Evolutionary conservation across 2,113 vertebrate species (phyloP).

Genomic region (Sinosuthora webbiana): DNA sequence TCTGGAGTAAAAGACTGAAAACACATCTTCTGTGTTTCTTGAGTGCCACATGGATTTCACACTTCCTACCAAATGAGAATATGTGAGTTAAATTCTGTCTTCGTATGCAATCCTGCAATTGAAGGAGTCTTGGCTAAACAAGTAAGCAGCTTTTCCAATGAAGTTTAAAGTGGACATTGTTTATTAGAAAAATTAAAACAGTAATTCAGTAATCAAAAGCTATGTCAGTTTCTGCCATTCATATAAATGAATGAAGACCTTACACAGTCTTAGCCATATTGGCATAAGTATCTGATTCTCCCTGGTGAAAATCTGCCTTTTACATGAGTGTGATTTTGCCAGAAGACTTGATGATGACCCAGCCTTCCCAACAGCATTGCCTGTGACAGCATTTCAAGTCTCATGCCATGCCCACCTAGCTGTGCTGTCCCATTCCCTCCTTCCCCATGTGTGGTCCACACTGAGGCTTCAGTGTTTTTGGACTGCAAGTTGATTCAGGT

Average conservation of each 20-base stretch:
- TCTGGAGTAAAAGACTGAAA: not conserved
- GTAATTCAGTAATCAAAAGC: not conserved
- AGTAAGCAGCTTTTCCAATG: not conserved
- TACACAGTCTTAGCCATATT: not conserved
- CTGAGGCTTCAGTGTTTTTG: not conserved
- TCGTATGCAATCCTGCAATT: not conserved
- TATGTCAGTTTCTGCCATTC: not conserved
- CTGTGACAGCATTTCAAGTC: not conserved
- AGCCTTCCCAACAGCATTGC: not conserved
- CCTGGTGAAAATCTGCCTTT: not conserved
- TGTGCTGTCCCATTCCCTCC: not conserved
- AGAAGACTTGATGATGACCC: not conserved
- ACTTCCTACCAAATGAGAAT: not conserved
- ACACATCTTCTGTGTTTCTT: accelerated
- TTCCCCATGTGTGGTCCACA: not conserved
- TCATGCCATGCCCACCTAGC: not conserved
- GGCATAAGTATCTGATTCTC: not conserved
- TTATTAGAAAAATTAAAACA: not conserved
- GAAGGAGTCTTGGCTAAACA: not conserved
- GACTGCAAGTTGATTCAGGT: not conserved
- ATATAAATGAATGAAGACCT: not conserved
- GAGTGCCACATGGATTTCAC: not conserved
- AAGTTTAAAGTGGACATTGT: not conserved
- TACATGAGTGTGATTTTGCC: not conserved
- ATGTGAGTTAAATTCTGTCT: not conserved